A percentile compares a stretch with the other conserved stretches of the same genome.
phyloP scores from a whole-genome alignment of 2,888 invertebrate species.

The Chironomus riparius region DNA sequence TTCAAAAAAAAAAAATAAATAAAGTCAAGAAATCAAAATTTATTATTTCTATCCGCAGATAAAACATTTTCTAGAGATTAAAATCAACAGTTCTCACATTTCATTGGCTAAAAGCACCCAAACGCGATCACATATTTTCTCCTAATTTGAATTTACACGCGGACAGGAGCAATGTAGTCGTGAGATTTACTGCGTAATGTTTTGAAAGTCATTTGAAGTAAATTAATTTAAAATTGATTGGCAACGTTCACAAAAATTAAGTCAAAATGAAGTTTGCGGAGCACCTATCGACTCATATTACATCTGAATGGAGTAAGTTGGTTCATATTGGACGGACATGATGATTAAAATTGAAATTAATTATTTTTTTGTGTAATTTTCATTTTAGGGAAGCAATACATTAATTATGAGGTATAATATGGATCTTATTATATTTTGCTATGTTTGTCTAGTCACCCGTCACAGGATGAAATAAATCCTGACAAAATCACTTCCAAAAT shows the following conservation, averaged over 20 bases:
- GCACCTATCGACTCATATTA: slow-evolving; percentile 78
- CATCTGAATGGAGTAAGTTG: slow-evolving; percentile 67
- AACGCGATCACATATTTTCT: no score
- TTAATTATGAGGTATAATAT: slow-evolving; percentile 56
- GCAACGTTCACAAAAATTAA: neutral
- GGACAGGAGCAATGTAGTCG: no score
- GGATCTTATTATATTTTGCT: slow-evolving; percentile 6
- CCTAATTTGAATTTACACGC: no score
- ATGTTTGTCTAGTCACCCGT: neutral
- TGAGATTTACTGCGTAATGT: neutral
- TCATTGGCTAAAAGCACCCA: no score
- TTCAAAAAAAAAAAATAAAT: no score
- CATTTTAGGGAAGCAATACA: slow-evolving; percentile 61
- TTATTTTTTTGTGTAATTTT: slow-evolving; percentile 4
- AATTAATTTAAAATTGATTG: neutral
- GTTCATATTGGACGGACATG: neutral
- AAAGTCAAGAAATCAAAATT: no score
- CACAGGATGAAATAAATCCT: neutral
- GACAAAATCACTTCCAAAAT: neutral
- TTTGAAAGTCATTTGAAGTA: neutral
- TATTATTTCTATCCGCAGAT: no score
- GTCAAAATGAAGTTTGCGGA: slow-evolving; percentile 78
- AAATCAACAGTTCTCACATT: no score
- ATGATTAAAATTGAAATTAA: neutral
- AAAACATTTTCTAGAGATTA: no score